Evolutionary conservation across 1,140 invertebrate genomes (phyloP), one percentile per base, ranked within the genome.

Genomic region (Galendromus occidentalis): DNA sequence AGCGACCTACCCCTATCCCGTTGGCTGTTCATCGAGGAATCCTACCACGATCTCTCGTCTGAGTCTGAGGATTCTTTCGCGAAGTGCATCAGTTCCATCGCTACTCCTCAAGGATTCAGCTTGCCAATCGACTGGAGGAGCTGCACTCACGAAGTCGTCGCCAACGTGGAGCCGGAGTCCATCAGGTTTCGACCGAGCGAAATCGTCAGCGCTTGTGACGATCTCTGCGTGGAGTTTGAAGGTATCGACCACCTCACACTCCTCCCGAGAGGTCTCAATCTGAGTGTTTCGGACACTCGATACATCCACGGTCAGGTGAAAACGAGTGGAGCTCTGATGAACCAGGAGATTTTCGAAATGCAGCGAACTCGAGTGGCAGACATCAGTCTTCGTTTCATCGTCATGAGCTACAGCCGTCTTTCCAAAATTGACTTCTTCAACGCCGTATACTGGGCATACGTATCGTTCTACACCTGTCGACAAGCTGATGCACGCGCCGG

Each of bases 401-500:
- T 33, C 22, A 59, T 25, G 22, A 25, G 33, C 51, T 25, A 29
- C 51, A 22, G 25, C 25, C 51, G 51, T 59, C 51, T 59, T 14
- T 29, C 51, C 25, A 33, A 59, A 22, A 59, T 59, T 22, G 51
- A 59, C 51, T 59, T 29, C 22, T 33, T 59, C 51, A 59, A 59
- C 14, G 33, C 14, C 6, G 25, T 59, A 25, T 59, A 22, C 17
- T 59, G 51, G 51, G 25, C 51, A 22, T 29, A 59, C 25, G 25
- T 59, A 25, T 25, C 14, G 14, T 59, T 59, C 22, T 59, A 59
- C 9, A 59, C 25, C 22, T 59, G 51, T 59, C 51, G 51, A 17
- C 25, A 59, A 6, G 33, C 25, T 5, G 25, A 33, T 5, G 25
- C 25, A 17, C 51, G 51, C 25, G 22, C 51, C 14, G 51, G 51